Percentiles rank a stretch among this genome's conserved stretches.
phyloP scores from a whole-genome alignment of 2,888 invertebrate genomes.

The Blastobasis lacticolella region DNA sequence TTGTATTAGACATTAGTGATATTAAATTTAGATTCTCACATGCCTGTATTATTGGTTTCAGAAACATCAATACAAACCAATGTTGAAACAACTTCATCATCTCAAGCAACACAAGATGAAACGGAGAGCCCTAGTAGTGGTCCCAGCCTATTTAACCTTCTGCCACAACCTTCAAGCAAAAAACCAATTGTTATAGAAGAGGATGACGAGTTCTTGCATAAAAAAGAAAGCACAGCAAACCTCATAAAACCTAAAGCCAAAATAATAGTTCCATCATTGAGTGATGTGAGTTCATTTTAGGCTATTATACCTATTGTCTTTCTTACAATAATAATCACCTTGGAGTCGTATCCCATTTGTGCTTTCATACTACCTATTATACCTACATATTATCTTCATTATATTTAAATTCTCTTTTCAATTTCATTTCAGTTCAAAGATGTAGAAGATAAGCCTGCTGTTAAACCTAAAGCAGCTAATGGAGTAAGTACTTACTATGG shows the following conservation, averaged over 20 bases:
- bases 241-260: constrained; percentile 69
- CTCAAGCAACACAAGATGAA: not conserved
- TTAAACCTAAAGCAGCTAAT: constrained; percentile 59
- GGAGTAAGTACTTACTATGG: constrained; percentile 46
- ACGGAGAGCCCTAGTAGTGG: constrained; percentile 2
- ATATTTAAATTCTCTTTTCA: not conserved
- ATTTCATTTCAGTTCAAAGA: constrained; percentile 72
- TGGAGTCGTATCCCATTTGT: too few relatives aligned
- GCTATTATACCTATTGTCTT: not conserved
- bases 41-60: constrained; percentile 4
- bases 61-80: constrained; percentile 10
- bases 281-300: constrained; percentile 61
- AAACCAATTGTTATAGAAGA: constrained; percentile 59
- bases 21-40: too few relatives aligned
- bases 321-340: too few relatives aligned
- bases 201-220: constrained; percentile 78
- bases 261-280: constrained; percentile 80
- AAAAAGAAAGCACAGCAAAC: constrained; percentile 58
- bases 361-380: too few relatives aligned
- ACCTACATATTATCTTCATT: too few relatives aligned
- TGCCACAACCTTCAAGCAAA: constrained; percentile 67
- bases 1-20: too few relatives aligned
- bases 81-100: not conserved
- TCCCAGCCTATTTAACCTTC: constrained; percentile 39
- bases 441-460: constrained; percentile 59